Conservation (phyloP, 2,888 invertebrate genomes). For the Timandra comae region DNA sequence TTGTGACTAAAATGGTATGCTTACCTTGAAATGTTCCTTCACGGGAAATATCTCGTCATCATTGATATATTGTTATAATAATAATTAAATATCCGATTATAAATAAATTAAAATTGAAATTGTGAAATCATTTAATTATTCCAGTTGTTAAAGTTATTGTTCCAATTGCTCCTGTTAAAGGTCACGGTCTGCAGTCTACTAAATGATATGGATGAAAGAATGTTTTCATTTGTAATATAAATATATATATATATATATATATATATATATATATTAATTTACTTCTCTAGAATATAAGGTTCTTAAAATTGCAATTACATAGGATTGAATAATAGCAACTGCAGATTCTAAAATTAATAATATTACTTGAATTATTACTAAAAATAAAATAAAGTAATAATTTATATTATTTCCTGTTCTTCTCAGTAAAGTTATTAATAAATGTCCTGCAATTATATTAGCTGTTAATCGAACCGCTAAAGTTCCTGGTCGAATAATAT, state of each 20-base stretch:
- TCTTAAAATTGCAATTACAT: constrained; percentile 80
- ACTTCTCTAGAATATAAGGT: constrained; percentile 82
- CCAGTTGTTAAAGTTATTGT: constrained; percentile 75
- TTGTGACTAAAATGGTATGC: constrained; percentile 76
- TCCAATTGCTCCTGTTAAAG: constrained; percentile 77
- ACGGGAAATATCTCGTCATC: constrained; percentile 82
- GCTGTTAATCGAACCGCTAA: constrained; percentile 83
- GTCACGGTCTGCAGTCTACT: constrained; percentile 81
- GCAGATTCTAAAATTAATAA: constrained; percentile 76
- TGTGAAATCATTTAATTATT: constrained; percentile 79
- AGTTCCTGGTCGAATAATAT: constrained; percentile 82
- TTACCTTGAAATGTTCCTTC: constrained; percentile 81
- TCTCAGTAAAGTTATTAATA: constrained; percentile 79
- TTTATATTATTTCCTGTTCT: constrained; percentile 37
- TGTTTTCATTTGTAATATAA: constrained; percentile 50
- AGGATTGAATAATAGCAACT: constrained; percentile 80
- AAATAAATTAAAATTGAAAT: constrained; percentile 70
- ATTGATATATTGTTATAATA: constrained; percentile 77
- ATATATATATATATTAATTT: constrained; percentile 40
- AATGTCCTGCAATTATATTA: constrained; percentile 86
- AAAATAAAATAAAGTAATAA: constrained; percentile 40
- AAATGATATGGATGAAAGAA: constrained; percentile 80
- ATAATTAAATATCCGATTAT: constrained; percentile 64
- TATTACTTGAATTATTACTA: constrained; percentile 66
- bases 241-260: neutral